These are phyloP conservation scores for Parochlus steinenii DNA, from an alignment of 2,888 invertebrate species.

Conservation along the genomic window DNA sequence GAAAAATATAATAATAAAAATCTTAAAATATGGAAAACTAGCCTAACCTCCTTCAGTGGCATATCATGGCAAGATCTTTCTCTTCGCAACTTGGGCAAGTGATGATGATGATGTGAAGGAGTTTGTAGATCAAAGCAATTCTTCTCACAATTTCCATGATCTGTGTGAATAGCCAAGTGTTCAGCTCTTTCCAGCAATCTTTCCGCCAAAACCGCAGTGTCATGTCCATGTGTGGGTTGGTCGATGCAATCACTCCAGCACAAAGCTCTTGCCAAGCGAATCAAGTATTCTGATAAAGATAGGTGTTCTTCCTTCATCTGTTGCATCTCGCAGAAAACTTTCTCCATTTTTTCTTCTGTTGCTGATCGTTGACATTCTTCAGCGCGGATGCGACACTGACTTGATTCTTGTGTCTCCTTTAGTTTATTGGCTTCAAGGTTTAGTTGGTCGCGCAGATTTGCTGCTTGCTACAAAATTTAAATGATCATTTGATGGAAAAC, in stretches of 20 bases:
- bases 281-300: slow-evolving; percentile 45
- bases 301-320: slow-evolving; percentile 32
- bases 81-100: slow-evolving; percentile 54
- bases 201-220: slow-evolving; percentile 40
- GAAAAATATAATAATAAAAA: slow-evolving; percentile 1
- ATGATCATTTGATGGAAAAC: neutral
- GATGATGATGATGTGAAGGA: slow-evolving; percentile 20
- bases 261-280: slow-evolving; percentile 63
- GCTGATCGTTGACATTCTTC: slow-evolving; percentile 46
- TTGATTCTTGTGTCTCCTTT: slow-evolving; percentile 34
- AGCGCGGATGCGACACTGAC: slow-evolving; percentile 49
- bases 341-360: slow-evolving; percentile 57
- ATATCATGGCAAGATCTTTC: slow-evolving; percentile 68
- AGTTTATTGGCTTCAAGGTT: slow-evolving; percentile 51
- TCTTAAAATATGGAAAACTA: slow-evolving; percentile 11
- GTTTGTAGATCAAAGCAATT: slow-evolving; percentile 19
- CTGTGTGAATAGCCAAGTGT: slow-evolving; percentile 33
- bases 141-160: slow-evolving; percentile 19
- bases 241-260: slow-evolving; percentile 31
- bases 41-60: slow-evolving; percentile 53
- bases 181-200: slow-evolving; percentile 71
- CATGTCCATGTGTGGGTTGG: slow-evolving; percentile 26
- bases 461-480: slow-evolving; percentile 46
- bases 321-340: slow-evolving; percentile 62
- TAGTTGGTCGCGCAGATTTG: slow-evolving; percentile 59